Evolutionary conservation across 2,113 vertebrate genomes (phyloP), one percentile per base, ranked within the genome.

Genomic region (Colistium nudipinnis): DNA sequence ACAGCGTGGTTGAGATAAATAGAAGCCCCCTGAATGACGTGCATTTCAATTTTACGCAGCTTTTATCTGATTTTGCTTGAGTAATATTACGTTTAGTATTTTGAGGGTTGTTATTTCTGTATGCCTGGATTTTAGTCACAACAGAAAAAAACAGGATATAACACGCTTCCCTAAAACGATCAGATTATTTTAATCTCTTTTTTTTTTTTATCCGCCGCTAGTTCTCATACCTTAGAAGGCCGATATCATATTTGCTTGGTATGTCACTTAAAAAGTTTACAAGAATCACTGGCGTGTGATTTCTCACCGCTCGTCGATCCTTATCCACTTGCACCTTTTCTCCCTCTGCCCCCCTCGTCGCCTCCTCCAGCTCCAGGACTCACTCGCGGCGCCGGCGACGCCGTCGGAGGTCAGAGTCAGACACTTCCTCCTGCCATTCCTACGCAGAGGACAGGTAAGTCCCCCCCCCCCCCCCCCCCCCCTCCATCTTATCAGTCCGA

Each of bases 391-490:
- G 91, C 57, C 95, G 85, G 43, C 94, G 82, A 5, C 93, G 84
- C 41, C 90, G 87, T 76, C 93, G 83, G 69, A 93, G 89, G 88
- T 94, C 95, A 4, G 84, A 91, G 78, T 95, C 94, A 0, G 88
- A 91, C 82, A 94, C 93, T 87, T 94, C 94, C 0, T 92, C 91
- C 77, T 94, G 93, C 30, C 93, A 82, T 7, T 94, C 94, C 12
- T 92, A 90, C 44, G 85, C 91, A 70, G 91, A 92, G 73, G 94
- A 91, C 94, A 97, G 96, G 96, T 97, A 94, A 47, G 84, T 17
- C 14, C 38, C 47, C 53, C 17, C 16, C 38, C 27, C 48, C 39
- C 35, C 43, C 25, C 2, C 51, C 24, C 4, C 7, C 9, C 0
- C 24, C 71, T 6, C 39, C 38, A 87, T 89, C 88, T 91, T 84